Conservation (phyloP, 2,113 vertebrate species). For the Pomatorhinus ruficollis region DNA sequence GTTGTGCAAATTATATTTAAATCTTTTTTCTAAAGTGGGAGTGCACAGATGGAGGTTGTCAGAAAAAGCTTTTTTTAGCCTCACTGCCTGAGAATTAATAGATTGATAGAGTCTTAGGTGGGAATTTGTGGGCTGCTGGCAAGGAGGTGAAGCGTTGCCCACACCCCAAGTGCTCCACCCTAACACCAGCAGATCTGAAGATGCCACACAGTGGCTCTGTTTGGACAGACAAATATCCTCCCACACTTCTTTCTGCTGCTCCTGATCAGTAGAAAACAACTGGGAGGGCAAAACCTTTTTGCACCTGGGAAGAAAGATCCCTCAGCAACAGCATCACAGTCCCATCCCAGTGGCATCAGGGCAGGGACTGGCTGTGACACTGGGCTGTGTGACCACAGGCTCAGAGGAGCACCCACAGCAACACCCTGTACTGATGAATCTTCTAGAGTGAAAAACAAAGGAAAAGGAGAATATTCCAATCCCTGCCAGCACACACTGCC, state of each 20-base stretch:
- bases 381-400: fast-evolving
- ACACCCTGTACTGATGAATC: neutral
- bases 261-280: neutral
- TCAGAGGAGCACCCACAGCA: neutral
- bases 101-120: neutral
- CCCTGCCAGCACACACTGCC: neutral
- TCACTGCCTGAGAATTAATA: neutral
- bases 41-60: neutral
- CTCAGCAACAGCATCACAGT: fast-evolving
- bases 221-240: neutral
- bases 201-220: neutral
- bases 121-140: neutral
- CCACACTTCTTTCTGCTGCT: neutral
- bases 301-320: neutral
- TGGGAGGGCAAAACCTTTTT: neutral
- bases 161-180: neutral
- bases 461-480: neutral
- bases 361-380: neutral
- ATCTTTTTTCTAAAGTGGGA: neutral
- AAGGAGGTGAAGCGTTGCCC: neutral
- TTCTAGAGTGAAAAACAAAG: neutral
- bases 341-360: neutral
- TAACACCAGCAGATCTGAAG: neutral
- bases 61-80: neutral
- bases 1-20: neutral